These are phyloP conservation scores for Emydocephalus ijimae DNA, from an alignment of 2,113 vertebrate genomes.

Conservation along the genomic window DNA sequence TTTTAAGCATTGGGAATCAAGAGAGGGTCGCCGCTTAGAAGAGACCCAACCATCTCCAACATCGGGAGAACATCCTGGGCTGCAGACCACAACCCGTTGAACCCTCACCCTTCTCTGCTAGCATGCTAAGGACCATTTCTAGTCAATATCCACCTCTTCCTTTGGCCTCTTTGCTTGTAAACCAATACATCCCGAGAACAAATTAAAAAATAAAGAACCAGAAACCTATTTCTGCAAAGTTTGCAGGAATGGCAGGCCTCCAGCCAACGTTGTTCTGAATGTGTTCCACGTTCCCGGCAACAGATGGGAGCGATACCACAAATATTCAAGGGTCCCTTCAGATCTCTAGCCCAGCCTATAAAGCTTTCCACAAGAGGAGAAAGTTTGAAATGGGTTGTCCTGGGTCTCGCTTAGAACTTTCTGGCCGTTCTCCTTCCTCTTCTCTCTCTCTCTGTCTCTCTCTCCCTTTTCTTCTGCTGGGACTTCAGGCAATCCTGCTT, in stretches of 20 bases:
- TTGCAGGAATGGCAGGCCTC: neutral
- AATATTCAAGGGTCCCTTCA: neutral
- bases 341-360: neutral
- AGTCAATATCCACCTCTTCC: neutral
- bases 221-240: neutral
- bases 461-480: constrained; percentile 61
- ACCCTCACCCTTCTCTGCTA: neutral
- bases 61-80: neutral
- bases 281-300: neutral
- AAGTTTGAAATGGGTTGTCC: neutral
- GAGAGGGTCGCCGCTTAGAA: neutral
- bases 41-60: neutral
- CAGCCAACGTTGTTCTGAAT: neutral
- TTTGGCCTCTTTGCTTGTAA: neutral
- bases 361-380: neutral
- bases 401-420: constrained; percentile 9
- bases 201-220: neutral
- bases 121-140: neutral
- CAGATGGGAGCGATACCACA: neutral
- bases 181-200: neutral
- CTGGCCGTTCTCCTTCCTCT: constrained; percentile 38
- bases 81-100: neutral
- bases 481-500: constrained; percentile 60
- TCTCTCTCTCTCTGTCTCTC: constrained; percentile 25
- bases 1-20: neutral